Evolutionary conservation across 1,140 invertebrate species (phyloP).

Genomic region (Heliconius himera): DNA sequence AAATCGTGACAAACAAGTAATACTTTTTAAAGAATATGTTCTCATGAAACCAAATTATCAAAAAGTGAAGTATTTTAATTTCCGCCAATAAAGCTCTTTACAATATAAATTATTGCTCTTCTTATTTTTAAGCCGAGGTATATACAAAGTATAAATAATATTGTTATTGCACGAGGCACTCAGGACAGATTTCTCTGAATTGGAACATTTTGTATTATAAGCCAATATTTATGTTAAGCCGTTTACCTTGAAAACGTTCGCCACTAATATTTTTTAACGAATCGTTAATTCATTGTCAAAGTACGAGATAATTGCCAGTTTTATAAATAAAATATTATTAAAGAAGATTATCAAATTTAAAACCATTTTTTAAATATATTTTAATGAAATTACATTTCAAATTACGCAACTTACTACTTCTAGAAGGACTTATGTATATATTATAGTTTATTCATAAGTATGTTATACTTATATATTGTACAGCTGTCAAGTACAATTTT

Average conservation of each 20-base stretch:
- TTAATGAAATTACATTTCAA: not conserved
- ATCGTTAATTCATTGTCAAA: conserved; percentile 28
- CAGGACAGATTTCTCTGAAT: conserved; percentile 36
- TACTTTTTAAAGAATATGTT: too few species aligned
- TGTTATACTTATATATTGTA: too few species aligned
- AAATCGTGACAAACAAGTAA: too few species aligned
- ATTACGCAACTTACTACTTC: not conserved
- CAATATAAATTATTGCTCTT: not conserved
- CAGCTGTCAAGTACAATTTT: too few species aligned
- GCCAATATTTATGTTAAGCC: conserved; percentile 38
- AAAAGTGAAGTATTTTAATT: not conserved
- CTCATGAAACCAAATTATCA: not conserved
- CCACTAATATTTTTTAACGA: conserved; percentile 29
- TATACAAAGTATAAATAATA: conserved; percentile 18
- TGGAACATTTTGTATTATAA: conserved; percentile 37
- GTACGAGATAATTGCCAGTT: conserved; percentile 2
- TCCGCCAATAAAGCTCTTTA: not conserved
- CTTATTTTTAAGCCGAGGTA: not conserved
- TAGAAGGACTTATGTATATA: too few species aligned
- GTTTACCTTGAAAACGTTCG: conserved; percentile 39
- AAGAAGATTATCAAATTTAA: not conserved
- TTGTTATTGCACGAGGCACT: conserved; percentile 20
- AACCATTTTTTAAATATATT: not conserved
- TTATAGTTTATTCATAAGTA: too few species aligned
- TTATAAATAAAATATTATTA: not conserved